A percentile compares a stretch with the other conserved stretches of the same genome.
phyloP scores from a whole-genome alignment of 2,113 vertebrate genomes.

The Rhadina sibilatrix region DNA sequence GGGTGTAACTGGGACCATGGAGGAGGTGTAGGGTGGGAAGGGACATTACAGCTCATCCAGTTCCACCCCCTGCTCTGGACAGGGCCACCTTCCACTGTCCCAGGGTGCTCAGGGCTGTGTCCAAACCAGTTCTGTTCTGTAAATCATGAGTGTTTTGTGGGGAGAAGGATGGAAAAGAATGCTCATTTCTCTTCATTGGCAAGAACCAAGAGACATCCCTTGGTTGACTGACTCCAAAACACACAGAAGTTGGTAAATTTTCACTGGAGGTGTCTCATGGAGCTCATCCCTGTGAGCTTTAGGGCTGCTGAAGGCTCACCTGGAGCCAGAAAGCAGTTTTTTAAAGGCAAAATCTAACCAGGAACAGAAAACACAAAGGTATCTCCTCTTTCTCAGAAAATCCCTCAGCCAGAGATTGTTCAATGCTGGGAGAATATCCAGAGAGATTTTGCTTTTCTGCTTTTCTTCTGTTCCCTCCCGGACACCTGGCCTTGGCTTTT shows the following conservation, averaged over 20 bases:
- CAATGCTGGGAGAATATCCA: accelerated
- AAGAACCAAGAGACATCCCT: background rate
- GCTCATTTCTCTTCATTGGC: background rate
- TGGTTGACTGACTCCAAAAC: background rate
- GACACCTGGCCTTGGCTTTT: background rate
- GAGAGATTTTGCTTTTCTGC: background rate
- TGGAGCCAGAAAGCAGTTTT: background rate
- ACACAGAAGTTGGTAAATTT: background rate
- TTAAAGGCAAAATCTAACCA: background rate
- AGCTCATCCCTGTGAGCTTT: background rate
- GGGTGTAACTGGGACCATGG: background rate
- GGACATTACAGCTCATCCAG: background rate
- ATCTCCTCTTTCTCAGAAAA: background rate
- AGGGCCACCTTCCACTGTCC: background rate
- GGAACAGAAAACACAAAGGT: background rate
- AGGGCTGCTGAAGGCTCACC: background rate
- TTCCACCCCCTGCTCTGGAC: background rate
- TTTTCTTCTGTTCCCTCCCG: background rate
- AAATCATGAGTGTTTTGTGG: background rate
- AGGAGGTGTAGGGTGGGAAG: background rate
- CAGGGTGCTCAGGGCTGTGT: background rate
- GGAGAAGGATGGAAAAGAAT: background rate
- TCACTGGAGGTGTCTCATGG: accelerated
- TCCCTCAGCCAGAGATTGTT: background rate
- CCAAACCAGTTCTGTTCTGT: background rate